Conservation (phyloP, 2,113 vertebrate genomes). For the Cottus gobio region DNA sequence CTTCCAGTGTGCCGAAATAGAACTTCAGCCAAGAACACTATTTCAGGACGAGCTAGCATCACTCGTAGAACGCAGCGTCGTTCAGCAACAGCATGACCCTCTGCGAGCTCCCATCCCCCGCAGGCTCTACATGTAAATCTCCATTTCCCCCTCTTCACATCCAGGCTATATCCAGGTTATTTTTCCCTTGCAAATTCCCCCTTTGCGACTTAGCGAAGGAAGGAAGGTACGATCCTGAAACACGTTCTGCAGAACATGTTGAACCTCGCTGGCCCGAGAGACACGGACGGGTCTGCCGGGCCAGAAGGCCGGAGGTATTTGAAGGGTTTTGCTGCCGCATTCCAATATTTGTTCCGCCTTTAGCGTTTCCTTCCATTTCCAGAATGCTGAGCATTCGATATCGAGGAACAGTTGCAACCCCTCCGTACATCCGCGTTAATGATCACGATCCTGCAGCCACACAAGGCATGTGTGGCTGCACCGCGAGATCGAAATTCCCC, state of each 20-base stretch:
- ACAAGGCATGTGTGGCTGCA: conserved; percentile 27
- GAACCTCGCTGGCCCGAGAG: conserved; percentile 45
- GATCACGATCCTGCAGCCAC: conserved; percentile 24
- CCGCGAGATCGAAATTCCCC: conserved; percentile 14
- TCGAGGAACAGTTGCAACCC: conserved; percentile 26
- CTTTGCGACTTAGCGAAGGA: conserved; percentile 11
- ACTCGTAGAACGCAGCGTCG: conserved; percentile 51
- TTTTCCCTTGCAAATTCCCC: conserved; percentile 28
- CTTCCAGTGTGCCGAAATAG: conserved; percentile 49
- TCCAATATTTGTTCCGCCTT: conserved; percentile 51
- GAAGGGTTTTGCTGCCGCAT: conserved; percentile 31
- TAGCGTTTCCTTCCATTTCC: conserved; percentile 41
- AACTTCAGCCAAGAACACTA: conserved; percentile 64
- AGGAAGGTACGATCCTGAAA: conserved; percentile 34
- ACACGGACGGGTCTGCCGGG: conserved; percentile 37
- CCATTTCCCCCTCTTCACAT: conserved; percentile 36
- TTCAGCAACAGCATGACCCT: conserved; percentile 64
- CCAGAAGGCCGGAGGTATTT: conserved; percentile 54
- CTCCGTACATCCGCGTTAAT: conserved; percentile 28
- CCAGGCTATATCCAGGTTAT: conserved; percentile 11
- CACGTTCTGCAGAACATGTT: conserved; percentile 43
- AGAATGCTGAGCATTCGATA: conserved; percentile 19
- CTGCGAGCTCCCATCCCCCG: conserved; percentile 55
- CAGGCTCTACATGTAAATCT: conserved; percentile 58
- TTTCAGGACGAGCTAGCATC: conserved; percentile 62